A percentile compares a stretch with the other conserved stretches of the same genome.
Evolutionary conservation across 2,113 vertebrate species (phyloP).

Genomic region (Corvus cornix): DNA sequence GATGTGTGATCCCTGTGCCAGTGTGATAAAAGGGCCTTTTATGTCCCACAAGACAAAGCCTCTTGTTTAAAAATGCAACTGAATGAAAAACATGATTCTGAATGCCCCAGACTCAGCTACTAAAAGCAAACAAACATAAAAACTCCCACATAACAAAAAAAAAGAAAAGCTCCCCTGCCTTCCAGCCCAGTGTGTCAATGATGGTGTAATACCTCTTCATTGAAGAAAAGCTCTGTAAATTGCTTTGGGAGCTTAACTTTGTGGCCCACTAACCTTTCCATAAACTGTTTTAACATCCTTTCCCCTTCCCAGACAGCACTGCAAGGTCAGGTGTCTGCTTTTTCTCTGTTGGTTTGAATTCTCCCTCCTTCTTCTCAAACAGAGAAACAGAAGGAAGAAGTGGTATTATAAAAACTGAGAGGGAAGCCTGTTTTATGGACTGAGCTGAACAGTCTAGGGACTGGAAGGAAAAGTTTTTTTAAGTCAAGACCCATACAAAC

Average conservation of each 20-base stretch:
- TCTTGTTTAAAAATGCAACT: slow-evolving; percentile 45
- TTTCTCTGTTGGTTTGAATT: background rate
- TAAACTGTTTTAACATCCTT: background rate
- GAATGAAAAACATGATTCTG: slow-evolving; percentile 31
- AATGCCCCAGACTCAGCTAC: slow-evolving; percentile 19
- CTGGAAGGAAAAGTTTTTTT: background rate
- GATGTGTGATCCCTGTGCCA: background rate
- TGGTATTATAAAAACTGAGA: background rate
- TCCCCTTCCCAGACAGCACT: background rate
- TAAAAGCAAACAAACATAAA: slow-evolving; percentile 26
- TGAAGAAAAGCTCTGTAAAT: background rate
- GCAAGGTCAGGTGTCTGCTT: background rate
- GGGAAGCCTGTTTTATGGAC: background rate
- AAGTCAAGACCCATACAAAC: background rate
- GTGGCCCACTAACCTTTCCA: background rate
- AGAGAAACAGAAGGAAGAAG: background rate
- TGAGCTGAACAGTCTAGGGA: background rate
- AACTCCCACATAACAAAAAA: background rate
- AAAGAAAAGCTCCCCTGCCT: background rate
- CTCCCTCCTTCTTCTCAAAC: background rate
- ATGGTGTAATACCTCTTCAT: background rate
- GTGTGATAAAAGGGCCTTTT: slow-evolving; percentile 20
- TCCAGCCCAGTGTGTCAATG: background rate
- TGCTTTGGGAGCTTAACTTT: background rate
- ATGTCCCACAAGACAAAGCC: slow-evolving; percentile 26